Conservation (phyloP, 23 tunicate species). For the Clavelina lepadiformis region DNA sequence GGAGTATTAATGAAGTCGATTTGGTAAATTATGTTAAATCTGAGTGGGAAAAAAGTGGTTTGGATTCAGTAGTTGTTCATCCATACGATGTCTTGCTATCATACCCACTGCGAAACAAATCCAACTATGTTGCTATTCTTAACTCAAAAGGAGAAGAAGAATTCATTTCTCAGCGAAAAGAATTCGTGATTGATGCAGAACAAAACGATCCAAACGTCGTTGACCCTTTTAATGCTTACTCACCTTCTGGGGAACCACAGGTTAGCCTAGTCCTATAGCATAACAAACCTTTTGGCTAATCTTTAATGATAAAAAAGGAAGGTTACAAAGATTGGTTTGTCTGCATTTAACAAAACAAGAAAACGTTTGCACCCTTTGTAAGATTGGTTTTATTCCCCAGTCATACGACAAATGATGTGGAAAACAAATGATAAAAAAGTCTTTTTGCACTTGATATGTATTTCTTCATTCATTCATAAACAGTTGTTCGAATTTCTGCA, state of each 20-base stretch:
- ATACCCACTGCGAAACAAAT: slow-evolving; percentile 62
- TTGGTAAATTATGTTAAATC: slow-evolving; percentile 28
- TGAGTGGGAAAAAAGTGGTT: slow-evolving; percentile 23
- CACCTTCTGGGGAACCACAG: slow-evolving; percentile 26
- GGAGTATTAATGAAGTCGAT: slow-evolving; percentile 25
- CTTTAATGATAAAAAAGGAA: no score
- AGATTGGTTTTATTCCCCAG: no score
- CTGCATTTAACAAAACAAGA: no score
- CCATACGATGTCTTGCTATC: slow-evolving; percentile 73
- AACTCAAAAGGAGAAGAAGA: slow-evolving; percentile 21
- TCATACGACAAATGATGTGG: no score
- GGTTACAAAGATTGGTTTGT: no score
- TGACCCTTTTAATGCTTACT: slow-evolving; percentile 75
- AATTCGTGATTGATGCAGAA: slow-evolving; percentile 41
- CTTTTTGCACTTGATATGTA: no score
- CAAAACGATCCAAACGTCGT: slow-evolving; percentile 53
- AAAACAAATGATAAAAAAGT: no score
- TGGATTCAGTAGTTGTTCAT: slow-evolving; percentile 26
- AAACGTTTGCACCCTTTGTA: no score
- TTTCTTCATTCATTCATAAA: no score
- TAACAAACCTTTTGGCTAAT: neutral
- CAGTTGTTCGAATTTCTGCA: no score
- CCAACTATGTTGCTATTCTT: slow-evolving; percentile 45
- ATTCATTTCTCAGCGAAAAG: slow-evolving; percentile 44
- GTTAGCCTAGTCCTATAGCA: slow-evolving; percentile 15